phyloP scores from a whole-genome alignment of 2,797 vertebrate species.

The Picus viridis region DNA sequence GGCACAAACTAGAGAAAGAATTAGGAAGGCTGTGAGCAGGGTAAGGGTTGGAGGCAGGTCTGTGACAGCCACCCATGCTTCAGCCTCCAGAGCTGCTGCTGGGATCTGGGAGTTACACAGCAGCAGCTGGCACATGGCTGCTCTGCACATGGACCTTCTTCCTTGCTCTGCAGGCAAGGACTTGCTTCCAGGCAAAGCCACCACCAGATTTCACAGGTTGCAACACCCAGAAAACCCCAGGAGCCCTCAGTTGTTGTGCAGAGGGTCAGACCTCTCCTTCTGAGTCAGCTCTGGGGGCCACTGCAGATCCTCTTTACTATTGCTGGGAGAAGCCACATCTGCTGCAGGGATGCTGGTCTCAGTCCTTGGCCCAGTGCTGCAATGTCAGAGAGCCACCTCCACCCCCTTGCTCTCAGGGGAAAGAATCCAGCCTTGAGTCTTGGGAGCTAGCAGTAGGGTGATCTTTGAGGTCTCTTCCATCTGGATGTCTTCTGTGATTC shows the following conservation, averaged over 20 bases:
- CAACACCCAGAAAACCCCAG: conserved; percentile 20
- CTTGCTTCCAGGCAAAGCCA: conserved; percentile 44
- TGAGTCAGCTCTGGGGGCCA: conserved; percentile 30
- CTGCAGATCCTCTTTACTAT: background rate
- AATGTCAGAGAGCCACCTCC: background rate
- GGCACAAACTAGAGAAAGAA: background rate
- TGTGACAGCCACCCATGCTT: fast-evolving
- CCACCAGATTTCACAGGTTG: conserved; percentile 43
- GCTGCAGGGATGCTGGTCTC: background rate
- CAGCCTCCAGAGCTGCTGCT: background rate
- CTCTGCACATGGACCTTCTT: background rate
- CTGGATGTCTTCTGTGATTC: background rate
- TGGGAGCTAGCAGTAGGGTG: background rate
- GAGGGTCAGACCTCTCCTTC: background rate
- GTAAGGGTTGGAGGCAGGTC: background rate
- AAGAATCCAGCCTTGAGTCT: background rate
- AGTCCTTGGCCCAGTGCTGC: background rate
- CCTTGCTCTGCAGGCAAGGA: background rate
- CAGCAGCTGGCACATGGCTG: background rate
- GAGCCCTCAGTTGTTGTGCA: background rate
- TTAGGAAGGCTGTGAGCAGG: background rate
- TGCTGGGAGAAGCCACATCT: background rate
- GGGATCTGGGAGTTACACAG: background rate
- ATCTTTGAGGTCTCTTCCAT: too few species aligned
- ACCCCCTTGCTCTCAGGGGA: background rate